These are phyloP conservation scores for Adelges cooleyi DNA, from an alignment of 1,140 invertebrate genomes.

Conservation along the genomic window DNA sequence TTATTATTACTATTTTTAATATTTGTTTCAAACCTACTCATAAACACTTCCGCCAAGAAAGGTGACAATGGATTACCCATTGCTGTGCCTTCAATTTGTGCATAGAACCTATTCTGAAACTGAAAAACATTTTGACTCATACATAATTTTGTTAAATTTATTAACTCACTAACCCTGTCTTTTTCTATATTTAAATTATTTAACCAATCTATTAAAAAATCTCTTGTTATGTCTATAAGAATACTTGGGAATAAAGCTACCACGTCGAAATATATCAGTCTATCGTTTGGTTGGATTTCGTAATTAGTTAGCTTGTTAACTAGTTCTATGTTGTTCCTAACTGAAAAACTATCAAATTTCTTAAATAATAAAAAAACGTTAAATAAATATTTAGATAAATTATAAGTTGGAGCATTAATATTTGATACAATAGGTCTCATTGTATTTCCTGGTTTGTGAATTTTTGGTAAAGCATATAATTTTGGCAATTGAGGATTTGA, in stretches of 20 bases:
- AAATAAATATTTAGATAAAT: not conserved
- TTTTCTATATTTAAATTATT: too few relatives aligned
- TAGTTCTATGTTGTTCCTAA: not conserved
- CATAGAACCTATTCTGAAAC: too few relatives aligned
- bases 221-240: not conserved
- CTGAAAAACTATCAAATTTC: not conserved
- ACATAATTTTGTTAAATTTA: too few relatives aligned
- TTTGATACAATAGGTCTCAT: not conserved
- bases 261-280: not conserved
- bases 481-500: too few relatives aligned
- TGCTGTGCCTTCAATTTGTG: too few relatives aligned
- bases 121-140: too few relatives aligned
- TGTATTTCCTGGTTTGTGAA: conserved; percentile 1
- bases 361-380: not conserved
- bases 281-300: not conserved
- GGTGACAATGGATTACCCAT: too few relatives aligned
- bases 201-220: not conserved
- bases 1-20: too few relatives aligned
- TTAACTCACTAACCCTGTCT: too few relatives aligned
- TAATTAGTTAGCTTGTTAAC: not conserved
- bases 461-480: too few relatives aligned
- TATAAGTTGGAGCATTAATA: not conserved
- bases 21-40: too few relatives aligned
- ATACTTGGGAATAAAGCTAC: conserved; percentile 1
- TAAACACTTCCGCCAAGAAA: too few relatives aligned